These are phyloP conservation scores for Mythimna impura DNA, from an alignment of 2,888 invertebrate species.

Conservation along the genomic window DNA sequence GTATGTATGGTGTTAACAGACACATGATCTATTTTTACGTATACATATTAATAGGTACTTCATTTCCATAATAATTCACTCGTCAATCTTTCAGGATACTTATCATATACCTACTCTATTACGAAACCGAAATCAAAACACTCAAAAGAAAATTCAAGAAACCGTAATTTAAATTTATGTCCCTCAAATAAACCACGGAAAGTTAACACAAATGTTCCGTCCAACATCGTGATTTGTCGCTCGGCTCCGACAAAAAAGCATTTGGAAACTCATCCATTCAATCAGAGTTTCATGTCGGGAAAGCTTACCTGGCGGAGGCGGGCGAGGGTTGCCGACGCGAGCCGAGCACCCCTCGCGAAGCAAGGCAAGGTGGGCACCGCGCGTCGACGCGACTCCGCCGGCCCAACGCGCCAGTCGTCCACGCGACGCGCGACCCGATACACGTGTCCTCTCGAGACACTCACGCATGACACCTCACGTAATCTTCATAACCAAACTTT, in stretches of 20 bases:
- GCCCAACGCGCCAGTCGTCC: slow-evolving; percentile 75
- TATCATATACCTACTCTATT: slow-evolving; percentile 11
- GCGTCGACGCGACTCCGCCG: slow-evolving; percentile 56
- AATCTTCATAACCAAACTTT: slow-evolving; percentile 72
- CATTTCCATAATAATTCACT: not conserved
- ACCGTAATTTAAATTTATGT: slow-evolving; percentile 58
- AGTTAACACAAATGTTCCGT: slow-evolving; percentile 63
- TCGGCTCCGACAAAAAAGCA: slow-evolving; percentile 63
- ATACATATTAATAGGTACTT: too few relatives aligned
- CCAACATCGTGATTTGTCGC: slow-evolving; percentile 64
- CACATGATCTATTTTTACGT: not conserved
- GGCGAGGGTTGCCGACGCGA: slow-evolving; percentile 73
- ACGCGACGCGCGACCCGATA: slow-evolving; percentile 73
- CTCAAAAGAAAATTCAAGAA: slow-evolving; percentile 39
- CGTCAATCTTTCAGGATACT: not conserved
- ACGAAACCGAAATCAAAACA: slow-evolving; percentile 28
- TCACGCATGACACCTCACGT: slow-evolving; percentile 71
- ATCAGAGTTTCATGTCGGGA: slow-evolving; percentile 68
- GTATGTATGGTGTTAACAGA: not conserved
- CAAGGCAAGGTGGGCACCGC: slow-evolving; percentile 71
- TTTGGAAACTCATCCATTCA: slow-evolving; percentile 69
- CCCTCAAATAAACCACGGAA: slow-evolving; percentile 57
- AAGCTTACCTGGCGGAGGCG: slow-evolving; percentile 77
- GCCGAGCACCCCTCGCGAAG: slow-evolving; percentile 62
- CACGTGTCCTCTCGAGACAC: slow-evolving; percentile 62